phyloP scores from a whole-genome alignment of 2,797 vertebrate genomes.

The Aulostomus chinensis region DNA sequence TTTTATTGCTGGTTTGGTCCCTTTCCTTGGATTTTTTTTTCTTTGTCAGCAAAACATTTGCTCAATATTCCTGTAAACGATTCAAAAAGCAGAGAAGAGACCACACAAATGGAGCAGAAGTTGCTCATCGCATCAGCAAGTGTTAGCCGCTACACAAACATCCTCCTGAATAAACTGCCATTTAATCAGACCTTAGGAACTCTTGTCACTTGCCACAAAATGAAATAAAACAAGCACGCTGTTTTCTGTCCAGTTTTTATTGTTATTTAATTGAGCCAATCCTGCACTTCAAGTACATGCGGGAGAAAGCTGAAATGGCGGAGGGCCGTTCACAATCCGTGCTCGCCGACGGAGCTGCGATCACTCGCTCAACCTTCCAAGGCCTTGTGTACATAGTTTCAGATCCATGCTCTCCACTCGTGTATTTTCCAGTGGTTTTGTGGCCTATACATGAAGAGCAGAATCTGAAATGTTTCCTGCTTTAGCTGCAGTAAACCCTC shows the following conservation, averaged over 20 bases:
- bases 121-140: no score
- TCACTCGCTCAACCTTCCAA: slow-evolving; percentile 6
- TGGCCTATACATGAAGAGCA: slow-evolving; percentile 28
- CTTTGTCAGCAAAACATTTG: background rate
- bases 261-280: background rate
- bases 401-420: slow-evolving; percentile 7
- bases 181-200: no score
- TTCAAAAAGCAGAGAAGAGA: no score
- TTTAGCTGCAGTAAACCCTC: slow-evolving; percentile 13
- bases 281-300: background rate
- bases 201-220: background rate
- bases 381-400: slow-evolving; percentile 50
- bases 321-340: background rate
- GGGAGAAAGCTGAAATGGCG: background rate
- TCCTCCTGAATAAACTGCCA: background rate
- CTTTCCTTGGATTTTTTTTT: background rate
- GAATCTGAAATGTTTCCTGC: slow-evolving; percentile 16
- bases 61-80: no score
- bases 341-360: slow-evolving; percentile 9
- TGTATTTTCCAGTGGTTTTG: slow-evolving; percentile 18
- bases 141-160: no score
- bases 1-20: background rate
- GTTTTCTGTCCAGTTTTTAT: background rate
- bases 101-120: no score
- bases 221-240: background rate